Evolutionary conservation across 2,113 vertebrate species (phyloP), one percentile per base, ranked within the genome.

Genomic region (Ia io): DNA sequence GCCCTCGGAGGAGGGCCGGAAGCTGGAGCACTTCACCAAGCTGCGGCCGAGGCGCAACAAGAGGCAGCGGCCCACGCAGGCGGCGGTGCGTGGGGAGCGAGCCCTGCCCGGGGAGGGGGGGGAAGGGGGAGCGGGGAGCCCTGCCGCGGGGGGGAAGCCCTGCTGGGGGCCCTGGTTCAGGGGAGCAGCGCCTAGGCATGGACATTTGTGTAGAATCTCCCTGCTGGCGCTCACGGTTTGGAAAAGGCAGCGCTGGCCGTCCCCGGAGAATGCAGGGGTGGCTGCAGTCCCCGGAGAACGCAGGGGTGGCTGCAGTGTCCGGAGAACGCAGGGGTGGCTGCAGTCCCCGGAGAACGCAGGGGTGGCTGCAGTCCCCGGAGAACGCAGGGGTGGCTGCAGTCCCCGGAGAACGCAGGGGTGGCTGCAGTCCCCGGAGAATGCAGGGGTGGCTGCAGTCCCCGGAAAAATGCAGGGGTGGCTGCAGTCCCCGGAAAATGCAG

Each of bases 21-120:
- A 99, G 96, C 98, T 99, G 56, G 99, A 99, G 90, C 99, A 99
- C 94, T 99, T 99, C 69, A 99, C 99, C 96, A 99, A 99, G 97
- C 97, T 99, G 47, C 98, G 99, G 82, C 99, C 99, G 28, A 99
- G 99, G 80, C 98, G 99, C 87, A 99, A 99, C 97, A 99, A 99
- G 97, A 99, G 99, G 94, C 99, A 97, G 61, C 98, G 99, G 37
- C 99, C 99, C 49, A 99, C 98, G 70, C 99, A 99, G 98, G 97
- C 99, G 22, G 98, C 99, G 94, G 99, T 99, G 97, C 99, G 99
- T 99, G 78, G 44, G 23, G 73, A 3, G 8, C 56, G 28, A 5
- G 61, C 25, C 59, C 59, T 61, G 59, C 59, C 1, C 13, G 23
- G 0, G 70, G 28, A 11, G 28, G 30, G 63, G 63, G 25, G 9